Conservation (phyloP, 2,888 invertebrate species). For the Agonopterix arenella region DNA sequence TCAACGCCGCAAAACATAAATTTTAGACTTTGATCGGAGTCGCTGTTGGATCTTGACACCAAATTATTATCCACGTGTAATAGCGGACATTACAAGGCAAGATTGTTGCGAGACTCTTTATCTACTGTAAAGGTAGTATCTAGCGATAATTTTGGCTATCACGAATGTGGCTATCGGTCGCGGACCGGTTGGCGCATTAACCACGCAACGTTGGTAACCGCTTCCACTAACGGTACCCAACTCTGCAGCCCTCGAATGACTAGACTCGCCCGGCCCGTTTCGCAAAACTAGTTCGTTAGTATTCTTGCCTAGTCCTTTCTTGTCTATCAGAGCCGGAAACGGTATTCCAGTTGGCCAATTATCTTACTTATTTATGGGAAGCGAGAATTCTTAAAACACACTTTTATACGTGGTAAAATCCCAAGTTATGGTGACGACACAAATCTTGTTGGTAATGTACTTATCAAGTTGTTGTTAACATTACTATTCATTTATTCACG, state of each 20-base stretch:
- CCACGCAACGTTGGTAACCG: constrained; percentile 52
- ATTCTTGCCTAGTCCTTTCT: constrained; percentile 40
- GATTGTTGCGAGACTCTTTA: too few species aligned
- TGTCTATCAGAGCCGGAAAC: constrained; percentile 39
- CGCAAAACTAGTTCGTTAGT: constrained; percentile 49
- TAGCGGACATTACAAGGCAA: too few species aligned
- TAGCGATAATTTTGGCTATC: constrained; percentile 34
- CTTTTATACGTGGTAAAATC: too few species aligned
- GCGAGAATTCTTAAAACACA: neutral
- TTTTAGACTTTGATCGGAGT: too few species aligned
- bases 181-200: constrained; percentile 56
- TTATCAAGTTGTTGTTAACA: neutral
- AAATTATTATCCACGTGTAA: neutral
- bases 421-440: too few species aligned
- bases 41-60: neutral
- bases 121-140: constrained; percentile 17
- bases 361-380: constrained; percentile 4
- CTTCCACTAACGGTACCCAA: constrained; percentile 57
- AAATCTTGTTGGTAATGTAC: too few species aligned
- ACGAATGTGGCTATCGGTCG: constrained; percentile 36
- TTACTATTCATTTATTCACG: constrained; percentile 34
- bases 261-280: constrained; percentile 48
- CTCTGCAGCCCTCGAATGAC: constrained; percentile 38
- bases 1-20: too few species aligned
- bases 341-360: constrained; percentile 13